Evolutionary conservation across 2,888 invertebrate genomes (phyloP).

Genomic region (Spialia ferax): DNA sequence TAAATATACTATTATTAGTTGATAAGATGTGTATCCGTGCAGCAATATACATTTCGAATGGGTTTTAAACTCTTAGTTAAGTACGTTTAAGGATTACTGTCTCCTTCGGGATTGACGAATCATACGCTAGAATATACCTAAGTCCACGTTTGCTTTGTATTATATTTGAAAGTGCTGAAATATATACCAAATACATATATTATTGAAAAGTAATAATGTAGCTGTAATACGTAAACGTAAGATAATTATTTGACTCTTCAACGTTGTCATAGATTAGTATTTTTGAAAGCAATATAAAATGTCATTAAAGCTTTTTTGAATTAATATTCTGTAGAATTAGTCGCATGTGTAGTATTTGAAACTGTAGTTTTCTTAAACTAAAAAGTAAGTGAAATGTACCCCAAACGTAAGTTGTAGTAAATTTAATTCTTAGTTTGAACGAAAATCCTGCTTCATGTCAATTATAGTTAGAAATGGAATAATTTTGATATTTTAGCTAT

Average conservation of each 20-base stretch:
- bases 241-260: conserved; percentile 32
- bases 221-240: conserved; percentile 28
- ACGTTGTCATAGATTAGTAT: conserved; percentile 37
- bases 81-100: conserved; percentile 60
- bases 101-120: conserved; percentile 74
- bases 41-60: conserved; percentile 64
- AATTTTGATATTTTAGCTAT: conserved; percentile 65
- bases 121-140: conserved; percentile 87
- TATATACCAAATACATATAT: conserved; percentile 70
- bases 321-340: neutral
- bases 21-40: conserved; percentile 59
- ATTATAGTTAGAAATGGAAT: conserved; percentile 76
- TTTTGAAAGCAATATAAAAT: conserved; percentile 31
- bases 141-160: conserved; percentile 81
- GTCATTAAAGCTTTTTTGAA: conserved; percentile 13
- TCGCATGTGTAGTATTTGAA: conserved; percentile 21
- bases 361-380: conserved; percentile 43
- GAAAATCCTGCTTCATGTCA: conserved; percentile 80
- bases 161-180: conserved; percentile 64
- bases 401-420: conserved; percentile 62
- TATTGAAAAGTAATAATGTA: conserved; percentile 36
- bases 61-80: conserved; percentile 71
- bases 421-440: conserved; percentile 56
- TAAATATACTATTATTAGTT: conserved; percentile 52
- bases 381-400: conserved; percentile 53